Conservation (phyloP, 2,888 invertebrate species). For the Iphiclides podalirius region DNA sequence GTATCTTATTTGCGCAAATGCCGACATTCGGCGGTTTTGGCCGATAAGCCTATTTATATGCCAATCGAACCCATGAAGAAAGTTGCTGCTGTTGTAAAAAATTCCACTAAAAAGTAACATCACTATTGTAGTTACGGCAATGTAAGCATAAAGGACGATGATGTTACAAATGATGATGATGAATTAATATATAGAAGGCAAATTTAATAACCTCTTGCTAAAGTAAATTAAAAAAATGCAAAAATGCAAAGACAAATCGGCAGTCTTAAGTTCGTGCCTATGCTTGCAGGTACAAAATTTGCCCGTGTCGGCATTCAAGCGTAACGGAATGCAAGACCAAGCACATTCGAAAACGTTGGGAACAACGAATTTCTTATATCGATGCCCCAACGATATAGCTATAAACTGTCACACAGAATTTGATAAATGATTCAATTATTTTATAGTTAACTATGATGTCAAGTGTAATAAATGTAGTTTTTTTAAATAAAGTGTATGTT, state of each 20-base stretch:
- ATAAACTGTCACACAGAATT: constrained; percentile 47
- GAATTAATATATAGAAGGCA: no score
- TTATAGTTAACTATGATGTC: not conserved
- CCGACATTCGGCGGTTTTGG: constrained; percentile 52
- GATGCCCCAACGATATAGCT: constrained; percentile 58
- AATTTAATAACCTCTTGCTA: no score
- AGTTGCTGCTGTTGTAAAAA: constrained; percentile 45
- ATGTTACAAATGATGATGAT: no score
- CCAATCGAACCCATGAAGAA: constrained; percentile 63
- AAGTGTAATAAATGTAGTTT: constrained; percentile 3
- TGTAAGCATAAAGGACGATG: no score
- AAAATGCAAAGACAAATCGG: constrained; percentile 37
- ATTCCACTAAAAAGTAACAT: constrained; percentile 49
- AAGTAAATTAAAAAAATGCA: constrained; percentile 1
- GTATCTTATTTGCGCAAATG: constrained; percentile 62
- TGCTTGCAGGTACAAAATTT: constrained; percentile 66
- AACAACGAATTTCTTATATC: constrained; percentile 58
- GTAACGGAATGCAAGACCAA: constrained; percentile 73
- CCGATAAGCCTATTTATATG: constrained; percentile 48
- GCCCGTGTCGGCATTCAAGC: constrained; percentile 68
- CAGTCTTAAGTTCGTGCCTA: not conserved
- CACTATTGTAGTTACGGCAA: no score
- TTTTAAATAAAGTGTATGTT: constrained; percentile 6
- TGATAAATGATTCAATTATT: constrained; percentile 21
- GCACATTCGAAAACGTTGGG: constrained; percentile 63